Percentiles rank a stretch among this genome's conserved stretches.
These are phyloP conservation scores for Drosophila sordidapex DNA, from an alignment of 2,888 invertebrate species.

Conservation along the genomic window DNA sequence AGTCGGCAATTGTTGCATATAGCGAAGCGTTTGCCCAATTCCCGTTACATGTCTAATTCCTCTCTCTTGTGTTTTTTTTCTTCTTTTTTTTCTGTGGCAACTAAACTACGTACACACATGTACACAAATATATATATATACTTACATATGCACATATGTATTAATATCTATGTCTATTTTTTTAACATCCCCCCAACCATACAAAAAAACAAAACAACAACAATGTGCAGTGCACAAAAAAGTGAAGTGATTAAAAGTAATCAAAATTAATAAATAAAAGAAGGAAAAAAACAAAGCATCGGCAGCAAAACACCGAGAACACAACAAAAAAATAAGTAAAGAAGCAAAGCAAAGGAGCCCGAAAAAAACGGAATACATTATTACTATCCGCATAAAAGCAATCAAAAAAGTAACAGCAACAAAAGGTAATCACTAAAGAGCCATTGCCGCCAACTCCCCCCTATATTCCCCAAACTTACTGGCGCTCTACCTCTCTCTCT, in stretches of 20 bases:
- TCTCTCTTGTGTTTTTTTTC: conserved; percentile 8
- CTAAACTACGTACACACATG: conserved; percentile 9
- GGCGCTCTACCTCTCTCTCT: background rate
- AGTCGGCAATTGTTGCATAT: conserved; percentile 73
- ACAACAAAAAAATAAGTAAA: conserved; percentile 32
- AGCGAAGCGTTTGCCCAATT: conserved; percentile 21
- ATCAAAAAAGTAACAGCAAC: conserved; percentile 65
- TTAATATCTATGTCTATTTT: conserved; percentile 11
- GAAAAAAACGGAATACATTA: conserved; percentile 48
- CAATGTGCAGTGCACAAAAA: conserved; percentile 53
- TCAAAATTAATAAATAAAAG: conserved; percentile 24
- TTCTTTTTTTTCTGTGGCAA: conserved; percentile 46
- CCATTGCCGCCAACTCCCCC: conserved; percentile 30
- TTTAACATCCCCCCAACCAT: background rate
- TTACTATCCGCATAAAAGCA: conserved; percentile 55
- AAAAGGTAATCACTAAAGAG: conserved; percentile 56
- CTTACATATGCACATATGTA: conserved; percentile 4
- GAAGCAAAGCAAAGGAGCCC: conserved; percentile 27
- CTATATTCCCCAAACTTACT: background rate
- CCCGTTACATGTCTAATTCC: conserved; percentile 19
- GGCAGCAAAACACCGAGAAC: conserved; percentile 35
- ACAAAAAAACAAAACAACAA: conserved; percentile 2
- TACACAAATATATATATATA: conserved; percentile 10
- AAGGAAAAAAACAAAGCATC: conserved; percentile 4
- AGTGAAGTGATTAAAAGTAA: conserved; percentile 63